Evolutionary conservation across 2,797 vertebrate genomes (phyloP).

Genomic region (Hozukius guyotensis): DNA sequence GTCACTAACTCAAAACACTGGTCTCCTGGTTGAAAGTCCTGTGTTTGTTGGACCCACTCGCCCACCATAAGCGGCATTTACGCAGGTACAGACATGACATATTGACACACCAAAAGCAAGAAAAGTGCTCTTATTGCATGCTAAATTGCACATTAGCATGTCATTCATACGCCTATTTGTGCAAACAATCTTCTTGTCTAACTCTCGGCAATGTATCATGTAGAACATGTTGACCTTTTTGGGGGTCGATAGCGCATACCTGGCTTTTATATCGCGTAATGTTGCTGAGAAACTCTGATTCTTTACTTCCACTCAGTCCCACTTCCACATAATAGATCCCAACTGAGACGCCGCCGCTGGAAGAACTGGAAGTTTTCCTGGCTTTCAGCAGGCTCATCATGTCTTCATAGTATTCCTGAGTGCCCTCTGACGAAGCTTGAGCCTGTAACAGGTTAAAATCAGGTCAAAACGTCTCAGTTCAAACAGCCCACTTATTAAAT

Average conservation of each 20-base stretch:
- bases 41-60: too few species aligned
- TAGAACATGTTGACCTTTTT: not conserved
- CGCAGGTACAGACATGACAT: too few species aligned
- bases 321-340: conserved; percentile 61
- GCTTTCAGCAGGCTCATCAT: conserved; percentile 78
- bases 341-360: conserved; percentile 22
- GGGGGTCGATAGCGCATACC: conserved; percentile 70
- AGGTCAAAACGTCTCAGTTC: not conserved
- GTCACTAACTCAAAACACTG: too few species aligned
- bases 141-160: too few species aligned
- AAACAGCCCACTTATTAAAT: not conserved
- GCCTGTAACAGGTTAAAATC: conserved; percentile 78
- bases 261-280: conserved; percentile 80
- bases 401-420: conserved; percentile 83
- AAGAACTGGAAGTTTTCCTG: conserved; percentile 56
- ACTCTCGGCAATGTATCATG: not conserved
- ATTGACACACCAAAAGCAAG: too few species aligned
- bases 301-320: conserved; percentile 30
- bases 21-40: too few species aligned
- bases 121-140: too few species aligned
- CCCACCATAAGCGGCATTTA: too few species aligned
- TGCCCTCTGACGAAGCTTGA: conserved; percentile 85
- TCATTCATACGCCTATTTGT: too few species aligned
- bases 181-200: not conserved
- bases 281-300: conserved; percentile 74